phyloP scores from a whole-genome alignment of 2,113 vertebrate genomes.

The Porphyrio hochstetteri region DNA sequence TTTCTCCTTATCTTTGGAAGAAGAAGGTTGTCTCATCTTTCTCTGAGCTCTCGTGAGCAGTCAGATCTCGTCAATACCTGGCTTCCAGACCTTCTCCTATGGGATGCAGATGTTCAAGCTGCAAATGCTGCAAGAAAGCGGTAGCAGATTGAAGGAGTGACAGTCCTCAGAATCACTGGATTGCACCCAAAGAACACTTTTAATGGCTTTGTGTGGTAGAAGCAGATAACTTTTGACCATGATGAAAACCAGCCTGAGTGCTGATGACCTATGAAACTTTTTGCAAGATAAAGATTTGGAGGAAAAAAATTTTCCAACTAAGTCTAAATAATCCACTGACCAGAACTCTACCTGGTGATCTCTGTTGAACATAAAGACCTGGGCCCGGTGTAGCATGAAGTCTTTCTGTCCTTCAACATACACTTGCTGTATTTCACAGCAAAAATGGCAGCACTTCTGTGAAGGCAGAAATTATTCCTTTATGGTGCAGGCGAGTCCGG shows the following conservation, averaged over 20 bases:
- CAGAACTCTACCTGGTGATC: not conserved
- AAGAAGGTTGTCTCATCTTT: slow-evolving; percentile 35
- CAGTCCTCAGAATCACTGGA: not conserved
- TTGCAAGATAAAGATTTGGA: not conserved
- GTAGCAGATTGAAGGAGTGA: not conserved
- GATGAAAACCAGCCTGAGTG: not conserved
- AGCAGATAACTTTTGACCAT: not conserved
- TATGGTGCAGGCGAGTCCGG: not conserved
- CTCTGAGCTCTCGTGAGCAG: not conserved
- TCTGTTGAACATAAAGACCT: not conserved
- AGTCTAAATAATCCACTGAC: not conserved
- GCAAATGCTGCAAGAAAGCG: not conserved
- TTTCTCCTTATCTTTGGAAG: slow-evolving; percentile 46
- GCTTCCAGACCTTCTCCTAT: not conserved
- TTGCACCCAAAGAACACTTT: not conserved
- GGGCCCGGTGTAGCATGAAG: not conserved
- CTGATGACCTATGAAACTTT: not conserved
- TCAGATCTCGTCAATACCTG: not conserved
- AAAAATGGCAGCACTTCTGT: not conserved
- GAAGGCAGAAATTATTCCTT: not conserved
- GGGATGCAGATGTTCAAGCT: not conserved
- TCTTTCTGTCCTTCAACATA: not conserved
- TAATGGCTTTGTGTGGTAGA: not conserved
- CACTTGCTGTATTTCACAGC: not conserved
- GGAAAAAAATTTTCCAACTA: not conserved